Evolutionary conservation across 2,888 invertebrate species (phyloP), one percentile per base, ranked within the genome.

Genomic region (Drosophila prolongata): DNA sequence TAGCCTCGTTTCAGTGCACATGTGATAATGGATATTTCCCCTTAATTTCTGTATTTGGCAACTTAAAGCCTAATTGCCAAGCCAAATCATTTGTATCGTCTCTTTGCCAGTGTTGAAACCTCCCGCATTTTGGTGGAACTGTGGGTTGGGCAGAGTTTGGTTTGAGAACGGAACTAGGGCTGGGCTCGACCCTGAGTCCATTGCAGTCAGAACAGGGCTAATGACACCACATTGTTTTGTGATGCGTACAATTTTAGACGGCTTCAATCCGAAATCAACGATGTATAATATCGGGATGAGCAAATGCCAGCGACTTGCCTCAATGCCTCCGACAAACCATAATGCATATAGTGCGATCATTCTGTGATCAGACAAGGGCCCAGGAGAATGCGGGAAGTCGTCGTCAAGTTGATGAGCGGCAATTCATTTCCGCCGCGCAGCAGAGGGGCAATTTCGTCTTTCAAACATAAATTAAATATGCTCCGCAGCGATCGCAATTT

Each of bases 51-150:
- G 13, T 66, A 66, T 78, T 80, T 56, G 69, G 70, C 79, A 83
- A 85, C 82, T 79, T 82, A 83, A 86, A 82, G 77, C 82, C 73
- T 79, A 86, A 86, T 86, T 82, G 85, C 86, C 66, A 72, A 75
- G 72, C 73, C 79, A 75, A 80, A 77, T 78, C 80, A 55, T 74
- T 53, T 50, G 58, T 54, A 53, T 47, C 34, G 40, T 38, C 16
- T 44, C 42, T 56, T 19, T 30, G 47, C 46, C 46, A 2, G 19
- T 10, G 8, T 54, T 69, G 79, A 76, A 71, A 73, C 69, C 68
- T 87, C 85, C 87, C 85, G 87, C 85, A 86, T 85, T 82, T 61
- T 79, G 83, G 78, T 83, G 76, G 79, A 83, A 72, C 72, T 69
- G 54, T 59, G 61, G 61, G 61, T 53, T 55, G 49, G 80, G 66